Conservation (phyloP, 2,888 invertebrate genomes). For the Camponotus fellah region DNA sequence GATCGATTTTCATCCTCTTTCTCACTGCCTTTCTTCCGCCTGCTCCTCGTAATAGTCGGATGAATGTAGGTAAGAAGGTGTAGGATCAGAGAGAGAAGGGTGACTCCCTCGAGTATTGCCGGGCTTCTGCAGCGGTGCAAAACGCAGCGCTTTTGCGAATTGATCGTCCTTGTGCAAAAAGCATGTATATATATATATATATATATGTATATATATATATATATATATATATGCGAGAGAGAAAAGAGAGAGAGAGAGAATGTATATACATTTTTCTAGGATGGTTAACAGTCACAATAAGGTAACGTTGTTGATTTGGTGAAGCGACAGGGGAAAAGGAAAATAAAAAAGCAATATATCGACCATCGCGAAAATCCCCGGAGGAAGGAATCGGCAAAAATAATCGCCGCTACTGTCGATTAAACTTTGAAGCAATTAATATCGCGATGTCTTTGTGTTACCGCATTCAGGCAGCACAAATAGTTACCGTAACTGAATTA, state of each 20-base stretch:
- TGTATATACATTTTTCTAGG: constrained; percentile 29
- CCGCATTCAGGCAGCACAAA: constrained; percentile 1
- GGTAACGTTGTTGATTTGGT: constrained; percentile 60
- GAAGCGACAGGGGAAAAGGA: constrained; percentile 35
- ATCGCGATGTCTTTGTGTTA: constrained; percentile 24
- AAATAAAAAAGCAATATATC: constrained; percentile 67
- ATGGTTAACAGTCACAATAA: constrained; percentile 70
- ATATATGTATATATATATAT: background rate
- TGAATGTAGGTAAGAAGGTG: constrained; percentile 26
- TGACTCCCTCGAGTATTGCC: constrained; percentile 49
- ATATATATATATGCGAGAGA: background rate
- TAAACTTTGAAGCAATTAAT: constrained; percentile 43
- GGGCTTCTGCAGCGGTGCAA: constrained; percentile 51
- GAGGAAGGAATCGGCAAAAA: constrained; percentile 50
- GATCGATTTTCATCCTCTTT: constrained; percentile 46
- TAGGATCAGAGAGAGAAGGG: constrained; percentile 15
- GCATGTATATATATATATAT: background rate
- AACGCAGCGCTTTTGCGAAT: constrained; percentile 63
- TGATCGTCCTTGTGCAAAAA: constrained; percentile 57
- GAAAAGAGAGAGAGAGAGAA: background rate
- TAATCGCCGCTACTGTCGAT: constrained; percentile 35
- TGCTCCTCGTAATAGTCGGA: constrained; percentile 1
- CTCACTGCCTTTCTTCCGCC: background rate
- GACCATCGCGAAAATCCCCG: constrained; percentile 52
- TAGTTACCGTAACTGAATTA: constrained; percentile 24